A percentile compares a stretch with the other conserved stretches of the same genome.
These are phyloP conservation scores for Heterodera schachtii DNA, from an alignment of 1,140 invertebrate species.

Conservation along the genomic window DNA sequence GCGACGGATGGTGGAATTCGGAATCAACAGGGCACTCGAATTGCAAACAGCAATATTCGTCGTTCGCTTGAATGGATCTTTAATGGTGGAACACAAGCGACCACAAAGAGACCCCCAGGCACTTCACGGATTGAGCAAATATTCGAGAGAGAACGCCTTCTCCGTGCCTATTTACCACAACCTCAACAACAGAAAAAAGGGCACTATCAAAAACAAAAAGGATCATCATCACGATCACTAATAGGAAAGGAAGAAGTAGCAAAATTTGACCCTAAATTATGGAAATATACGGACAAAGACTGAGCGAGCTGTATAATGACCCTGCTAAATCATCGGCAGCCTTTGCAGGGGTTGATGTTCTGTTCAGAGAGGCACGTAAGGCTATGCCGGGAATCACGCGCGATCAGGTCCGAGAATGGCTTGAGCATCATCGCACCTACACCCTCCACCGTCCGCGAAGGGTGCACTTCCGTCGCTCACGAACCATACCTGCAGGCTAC, in stretches of 20 bases:
- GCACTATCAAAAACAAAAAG: background rate
- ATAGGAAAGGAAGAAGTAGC: background rate
- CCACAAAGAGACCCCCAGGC: background rate
- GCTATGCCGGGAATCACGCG: constrained; percentile 13
- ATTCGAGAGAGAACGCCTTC: background rate
- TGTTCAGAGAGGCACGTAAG: constrained; percentile 21
- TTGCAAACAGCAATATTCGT: background rate
- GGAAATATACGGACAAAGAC: background rate
- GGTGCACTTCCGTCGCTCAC: constrained; percentile 5
- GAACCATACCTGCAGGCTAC: constrained; percentile 38
- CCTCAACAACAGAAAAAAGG: no score
- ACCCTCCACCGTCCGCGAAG: constrained; percentile 31
- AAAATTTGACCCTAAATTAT: constrained; percentile 11
- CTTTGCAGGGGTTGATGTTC: constrained; percentile 20
- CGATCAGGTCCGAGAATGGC: constrained; percentile 22
- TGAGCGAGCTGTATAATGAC: constrained; percentile 27
- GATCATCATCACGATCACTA: background rate
- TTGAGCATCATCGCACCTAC: constrained; percentile 30
- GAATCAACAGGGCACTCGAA: background rate
- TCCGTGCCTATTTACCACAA: background rate
- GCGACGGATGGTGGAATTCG: background rate
- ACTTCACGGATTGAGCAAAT: constrained; percentile 5
- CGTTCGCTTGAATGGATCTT: constrained; percentile 8
- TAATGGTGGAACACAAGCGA: background rate
- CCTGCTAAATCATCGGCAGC: constrained; percentile 4